Conservation (phyloP, 2,797 vertebrate species). For the Galaxias olidus region DNA sequence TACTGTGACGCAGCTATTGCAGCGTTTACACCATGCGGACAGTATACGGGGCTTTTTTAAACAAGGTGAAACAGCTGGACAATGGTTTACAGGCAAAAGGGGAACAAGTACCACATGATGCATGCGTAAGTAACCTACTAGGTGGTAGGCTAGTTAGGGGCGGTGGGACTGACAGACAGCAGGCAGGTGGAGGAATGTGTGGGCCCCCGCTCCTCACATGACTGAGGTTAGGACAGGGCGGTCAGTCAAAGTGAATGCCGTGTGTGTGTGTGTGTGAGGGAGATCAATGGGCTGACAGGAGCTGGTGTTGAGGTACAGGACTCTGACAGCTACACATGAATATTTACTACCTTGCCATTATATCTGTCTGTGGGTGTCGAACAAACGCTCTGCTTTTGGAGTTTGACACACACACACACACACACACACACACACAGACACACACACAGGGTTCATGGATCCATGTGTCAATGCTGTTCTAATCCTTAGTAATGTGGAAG, state of each 20-base stretch:
- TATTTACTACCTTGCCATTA: slow-evolving; percentile 56
- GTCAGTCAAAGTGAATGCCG: slow-evolving; percentile 57
- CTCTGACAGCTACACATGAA: slow-evolving; percentile 60
- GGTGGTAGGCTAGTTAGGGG: no score
- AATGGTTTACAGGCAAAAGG: no score
- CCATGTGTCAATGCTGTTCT: slow-evolving; percentile 19
- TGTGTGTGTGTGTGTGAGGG: slow-evolving; percentile 33
- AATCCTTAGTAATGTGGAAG: background rate
- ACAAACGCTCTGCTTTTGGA: slow-evolving; percentile 19
- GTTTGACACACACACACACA: slow-evolving; percentile 37
- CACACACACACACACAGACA: no score
- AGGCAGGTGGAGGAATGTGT: slow-evolving; percentile 22
- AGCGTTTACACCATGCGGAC: no score
- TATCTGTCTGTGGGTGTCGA: slow-evolving; percentile 27
- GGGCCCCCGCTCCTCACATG: slow-evolving; percentile 42
- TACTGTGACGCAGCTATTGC: no score
- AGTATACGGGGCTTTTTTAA: no score
- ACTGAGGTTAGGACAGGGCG: slow-evolving; percentile 49
- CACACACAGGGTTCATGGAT: no score
- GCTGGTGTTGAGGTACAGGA: slow-evolving; percentile 23
- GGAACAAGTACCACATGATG: no score
- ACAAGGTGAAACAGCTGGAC: no score
- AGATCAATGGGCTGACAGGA: slow-evolving; percentile 65
- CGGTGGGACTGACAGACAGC: slow-evolving; percentile 31
- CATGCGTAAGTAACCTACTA: no score